phyloP scores from a whole-genome alignment of 2,797 vertebrate species.

The Poeciliopsis gracilis region DNA sequence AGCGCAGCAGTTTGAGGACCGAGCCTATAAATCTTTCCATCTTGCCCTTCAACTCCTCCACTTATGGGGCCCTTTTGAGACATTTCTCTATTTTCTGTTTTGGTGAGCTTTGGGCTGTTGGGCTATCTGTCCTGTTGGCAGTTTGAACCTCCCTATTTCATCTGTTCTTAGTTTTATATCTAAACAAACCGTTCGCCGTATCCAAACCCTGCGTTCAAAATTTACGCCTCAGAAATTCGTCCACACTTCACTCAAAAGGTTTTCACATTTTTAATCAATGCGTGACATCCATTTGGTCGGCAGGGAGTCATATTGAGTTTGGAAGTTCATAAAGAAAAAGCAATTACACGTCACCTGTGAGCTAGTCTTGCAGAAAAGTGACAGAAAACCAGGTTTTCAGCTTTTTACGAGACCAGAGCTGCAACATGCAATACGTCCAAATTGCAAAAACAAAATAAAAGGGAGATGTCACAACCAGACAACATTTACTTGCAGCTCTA shows the following conservation, averaged over 20 bases:
- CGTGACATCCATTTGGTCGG: background rate
- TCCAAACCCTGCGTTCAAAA: background rate
- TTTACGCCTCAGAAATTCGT: background rate
- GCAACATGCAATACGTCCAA: background rate
- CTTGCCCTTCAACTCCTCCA: constrained; percentile 13
- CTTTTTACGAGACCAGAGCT: background rate
- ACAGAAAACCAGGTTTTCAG: too few species aligned
- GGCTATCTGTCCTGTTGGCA: background rate
- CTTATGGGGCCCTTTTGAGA: constrained; percentile 7
- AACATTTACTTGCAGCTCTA: background rate
- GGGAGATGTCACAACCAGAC: too few species aligned
- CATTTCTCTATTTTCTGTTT: constrained; percentile 15
- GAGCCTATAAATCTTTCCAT: constrained; percentile 26
- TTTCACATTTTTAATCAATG: background rate
- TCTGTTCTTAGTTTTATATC: background rate
- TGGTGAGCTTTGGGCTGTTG: constrained; percentile 16
- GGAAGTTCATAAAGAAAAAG: background rate
- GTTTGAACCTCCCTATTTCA: background rate
- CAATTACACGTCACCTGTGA: background rate
- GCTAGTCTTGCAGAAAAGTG: background rate
- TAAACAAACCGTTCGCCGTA: background rate
- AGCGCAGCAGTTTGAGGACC: constrained; percentile 21
- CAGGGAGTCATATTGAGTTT: background rate
- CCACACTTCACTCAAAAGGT: background rate
- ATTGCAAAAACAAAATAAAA: background rate